These are phyloP conservation scores for Yoshiicerus persimilis DNA, from an alignment of 1,140 invertebrate genomes.

Conservation along the genomic window DNA sequence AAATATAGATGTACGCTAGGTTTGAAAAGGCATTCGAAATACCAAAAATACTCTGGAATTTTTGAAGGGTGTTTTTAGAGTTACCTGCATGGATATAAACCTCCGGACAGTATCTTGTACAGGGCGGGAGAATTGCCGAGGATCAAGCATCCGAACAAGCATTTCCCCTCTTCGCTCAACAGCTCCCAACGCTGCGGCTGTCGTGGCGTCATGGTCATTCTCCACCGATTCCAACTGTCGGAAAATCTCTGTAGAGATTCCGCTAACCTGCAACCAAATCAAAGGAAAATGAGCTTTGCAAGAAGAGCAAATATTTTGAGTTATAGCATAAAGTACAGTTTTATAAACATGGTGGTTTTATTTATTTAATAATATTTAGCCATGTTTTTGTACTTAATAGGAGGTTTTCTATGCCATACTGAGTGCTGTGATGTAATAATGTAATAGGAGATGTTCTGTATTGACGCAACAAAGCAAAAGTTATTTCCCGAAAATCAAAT, in stretches of 20 bases:
- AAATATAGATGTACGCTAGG: too few relatives aligned
- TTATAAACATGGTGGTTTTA: too few relatives aligned
- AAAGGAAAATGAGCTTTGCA: neutral
- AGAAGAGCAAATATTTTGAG: too few relatives aligned
- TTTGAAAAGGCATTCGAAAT: too few relatives aligned
- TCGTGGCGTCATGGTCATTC: constrained; percentile 89
- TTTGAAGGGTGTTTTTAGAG: too few relatives aligned
- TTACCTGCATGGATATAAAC: constrained; percentile 52
- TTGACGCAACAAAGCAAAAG: neutral
- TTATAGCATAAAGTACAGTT: too few relatives aligned
- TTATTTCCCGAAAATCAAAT: neutral
- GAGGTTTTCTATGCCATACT: too few relatives aligned
- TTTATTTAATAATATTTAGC: too few relatives aligned
- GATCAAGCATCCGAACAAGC: constrained; percentile 87
- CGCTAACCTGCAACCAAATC: constrained; percentile 69
- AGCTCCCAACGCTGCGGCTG: constrained; percentile 83
- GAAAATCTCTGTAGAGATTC: constrained; percentile 93
- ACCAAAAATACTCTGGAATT: too few relatives aligned
- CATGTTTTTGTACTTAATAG: too few relatives aligned
- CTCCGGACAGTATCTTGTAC: constrained; percentile 53
- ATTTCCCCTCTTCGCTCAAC: constrained; percentile 90
- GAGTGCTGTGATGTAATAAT: too few relatives aligned
- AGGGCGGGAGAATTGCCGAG: constrained; percentile 55
- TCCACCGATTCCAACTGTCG: constrained; percentile 93
- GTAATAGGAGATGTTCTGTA: neutral